Conservation (phyloP, 2,797 vertebrate genomes). For the Uromys caudimaculatus region DNA sequence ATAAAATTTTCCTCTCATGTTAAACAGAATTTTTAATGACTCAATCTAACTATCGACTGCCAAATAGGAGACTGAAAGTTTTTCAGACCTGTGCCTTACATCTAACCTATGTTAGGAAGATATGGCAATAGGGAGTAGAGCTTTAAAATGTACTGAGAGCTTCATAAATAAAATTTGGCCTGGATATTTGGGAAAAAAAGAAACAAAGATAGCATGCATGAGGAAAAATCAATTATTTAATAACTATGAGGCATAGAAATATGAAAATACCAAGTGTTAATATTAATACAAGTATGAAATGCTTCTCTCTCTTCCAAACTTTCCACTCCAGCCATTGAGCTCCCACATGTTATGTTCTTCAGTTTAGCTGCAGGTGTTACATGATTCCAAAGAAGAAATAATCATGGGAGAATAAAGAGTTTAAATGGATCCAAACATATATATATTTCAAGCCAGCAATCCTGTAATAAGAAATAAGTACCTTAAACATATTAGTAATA, state of each 20-base stretch:
- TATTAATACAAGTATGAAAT: neutral
- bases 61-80: neutral
- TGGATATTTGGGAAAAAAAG: neutral
- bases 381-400: neutral
- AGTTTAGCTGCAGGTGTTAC: no score
- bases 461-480: neutral
- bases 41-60: neutral
- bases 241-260: neutral
- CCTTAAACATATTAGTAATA: neutral
- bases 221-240: neutral
- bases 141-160: neutral
- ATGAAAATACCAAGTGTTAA: neutral
- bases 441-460: neutral
- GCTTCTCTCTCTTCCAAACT: neutral
- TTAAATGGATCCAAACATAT: neutral
- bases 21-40: neutral
- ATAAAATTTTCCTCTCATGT: neutral
- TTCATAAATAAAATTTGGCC: neutral
- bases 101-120: neutral
- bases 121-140: neutral
- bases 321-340: no score
- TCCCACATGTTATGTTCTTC: no score
- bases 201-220: neutral
- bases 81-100: neutral
- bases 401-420: no score